These are phyloP conservation scores for Corydoras sp. DNA, from an alignment of 2,113 vertebrate genomes.

Conservation along the genomic window DNA sequence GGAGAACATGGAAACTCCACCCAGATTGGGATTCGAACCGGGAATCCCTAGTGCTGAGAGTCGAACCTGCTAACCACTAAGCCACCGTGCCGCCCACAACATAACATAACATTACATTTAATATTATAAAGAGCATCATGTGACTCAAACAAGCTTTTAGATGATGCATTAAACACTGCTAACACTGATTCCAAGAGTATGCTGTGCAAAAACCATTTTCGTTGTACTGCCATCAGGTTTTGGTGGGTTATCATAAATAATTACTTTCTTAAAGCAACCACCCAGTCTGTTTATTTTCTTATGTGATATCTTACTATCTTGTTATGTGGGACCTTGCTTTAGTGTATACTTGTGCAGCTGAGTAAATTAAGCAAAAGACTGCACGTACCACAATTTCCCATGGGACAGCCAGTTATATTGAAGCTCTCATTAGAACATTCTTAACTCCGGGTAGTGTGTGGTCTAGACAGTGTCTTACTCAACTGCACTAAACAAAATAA, in stretches of 20 bases:
- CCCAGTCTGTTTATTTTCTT: conserved; percentile 2
- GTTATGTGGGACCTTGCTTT: conserved; percentile 5
- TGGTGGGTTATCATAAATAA: conserved; percentile 1
- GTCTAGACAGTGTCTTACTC: background rate
- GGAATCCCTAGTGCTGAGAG: too few species aligned
- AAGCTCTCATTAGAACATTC: conserved; percentile 22
- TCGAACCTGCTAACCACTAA: too few species aligned
- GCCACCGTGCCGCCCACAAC: too few species aligned
- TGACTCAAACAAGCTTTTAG: background rate
- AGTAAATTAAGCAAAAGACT: conserved; percentile 4
- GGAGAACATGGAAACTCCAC: too few species aligned
- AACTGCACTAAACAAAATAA: too few species aligned
- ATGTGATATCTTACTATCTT: conserved; percentile 23
- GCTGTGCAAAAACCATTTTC: background rate
- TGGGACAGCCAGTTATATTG: conserved; percentile 23
- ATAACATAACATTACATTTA: too few species aligned
- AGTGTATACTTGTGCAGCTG: conserved; percentile 3
- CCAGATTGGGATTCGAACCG: too few species aligned
- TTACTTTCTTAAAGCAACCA: background rate
- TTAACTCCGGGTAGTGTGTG: conserved; percentile 7
- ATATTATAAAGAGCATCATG: too few species aligned
- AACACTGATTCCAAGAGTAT: background rate
- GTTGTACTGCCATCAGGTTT: background rate
- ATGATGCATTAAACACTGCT: background rate
- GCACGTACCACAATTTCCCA: conserved; percentile 47